Conservation (phyloP, 2,888 invertebrate genomes). For the Folsomia manolachei region DNA sequence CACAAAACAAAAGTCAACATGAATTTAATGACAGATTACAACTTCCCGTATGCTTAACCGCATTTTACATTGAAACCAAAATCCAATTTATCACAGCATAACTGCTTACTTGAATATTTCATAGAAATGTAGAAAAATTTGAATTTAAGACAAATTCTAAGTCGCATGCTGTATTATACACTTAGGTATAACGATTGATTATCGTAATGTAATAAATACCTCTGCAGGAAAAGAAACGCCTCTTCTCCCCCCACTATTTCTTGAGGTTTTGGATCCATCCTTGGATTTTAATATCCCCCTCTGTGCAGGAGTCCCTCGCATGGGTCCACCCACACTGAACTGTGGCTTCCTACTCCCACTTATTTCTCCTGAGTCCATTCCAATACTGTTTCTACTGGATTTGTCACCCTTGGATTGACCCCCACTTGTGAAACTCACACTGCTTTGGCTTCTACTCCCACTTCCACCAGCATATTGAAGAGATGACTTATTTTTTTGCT, state of each 20-base stretch:
- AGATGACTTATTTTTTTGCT: background rate
- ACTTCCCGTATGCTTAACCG: background rate
- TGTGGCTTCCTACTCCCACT: conserved; percentile 23
- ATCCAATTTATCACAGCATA: too few relatives aligned
- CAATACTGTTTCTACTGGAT: background rate
- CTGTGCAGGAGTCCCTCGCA: background rate
- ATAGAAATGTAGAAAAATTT: too few relatives aligned
- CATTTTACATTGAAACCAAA: too few relatives aligned
- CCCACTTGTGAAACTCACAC: conserved; percentile 20
- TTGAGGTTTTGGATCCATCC: conserved; percentile 22
- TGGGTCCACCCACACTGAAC: conserved; percentile 18
- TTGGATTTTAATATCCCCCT: conserved; percentile 44
- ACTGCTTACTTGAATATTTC: too few relatives aligned
- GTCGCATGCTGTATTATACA: too few relatives aligned
- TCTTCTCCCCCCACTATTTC: conserved; percentile 37
- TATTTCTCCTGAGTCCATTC: background rate
- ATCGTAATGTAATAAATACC: too few relatives aligned
- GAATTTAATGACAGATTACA: background rate
- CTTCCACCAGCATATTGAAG: conserved; percentile 12
- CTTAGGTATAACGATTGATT: too few relatives aligned
- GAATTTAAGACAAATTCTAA: too few relatives aligned
- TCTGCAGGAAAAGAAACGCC: conserved; percentile 49
- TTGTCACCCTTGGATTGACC: conserved; percentile 19
- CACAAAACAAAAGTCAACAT: background rate
- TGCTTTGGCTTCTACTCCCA: background rate